phyloP scores from a whole-genome alignment of 1,140 invertebrate genomes.

The Atopsyche davidsoni region DNA sequence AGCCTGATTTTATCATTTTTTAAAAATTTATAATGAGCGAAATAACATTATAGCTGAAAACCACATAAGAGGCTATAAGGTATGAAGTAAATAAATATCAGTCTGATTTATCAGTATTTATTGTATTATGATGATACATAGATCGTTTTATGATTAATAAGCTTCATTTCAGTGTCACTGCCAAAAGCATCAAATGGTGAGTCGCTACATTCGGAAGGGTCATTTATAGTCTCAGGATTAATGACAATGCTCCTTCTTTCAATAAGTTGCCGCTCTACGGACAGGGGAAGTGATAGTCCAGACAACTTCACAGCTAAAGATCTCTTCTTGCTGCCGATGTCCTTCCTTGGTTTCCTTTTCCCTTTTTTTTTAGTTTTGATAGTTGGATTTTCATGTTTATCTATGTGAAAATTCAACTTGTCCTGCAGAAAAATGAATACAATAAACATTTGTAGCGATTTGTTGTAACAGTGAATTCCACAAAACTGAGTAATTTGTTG shows the following conservation, averaged over 20 bases:
- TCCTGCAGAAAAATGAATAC: conserved; percentile 12
- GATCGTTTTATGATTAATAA: too few relatives aligned
- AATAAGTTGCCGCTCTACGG: conserved; percentile 15
- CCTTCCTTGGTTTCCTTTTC: conserved; percentile 14
- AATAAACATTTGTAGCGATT: not conserved
- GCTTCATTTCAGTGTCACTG: too few relatives aligned
- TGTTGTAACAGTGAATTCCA: not conserved
- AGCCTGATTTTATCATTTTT: not conserved
- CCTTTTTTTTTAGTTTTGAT: conserved; percentile 4
- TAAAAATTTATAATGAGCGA: not conserved
- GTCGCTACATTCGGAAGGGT: too few relatives aligned
- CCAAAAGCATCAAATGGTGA: too few relatives aligned
- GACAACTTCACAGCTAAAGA: conserved; percentile 18
- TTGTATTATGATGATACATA: too few relatives aligned
- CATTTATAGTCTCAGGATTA: too few relatives aligned
- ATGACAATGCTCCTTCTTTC: too few relatives aligned
- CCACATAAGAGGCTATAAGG: too few relatives aligned
- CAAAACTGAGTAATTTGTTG: not conserved
- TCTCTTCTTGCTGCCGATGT: conserved; percentile 17
- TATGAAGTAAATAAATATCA: too few relatives aligned
- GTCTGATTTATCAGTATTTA: too few relatives aligned
- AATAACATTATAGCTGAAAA: too few relatives aligned
- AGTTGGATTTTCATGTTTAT: conserved; percentile 12
- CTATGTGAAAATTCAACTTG: conserved; percentile 17
- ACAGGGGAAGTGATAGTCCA: conserved; percentile 14